A percentile compares a stretch with the other conserved stretches of the same genome.
Conservation (phyloP, 2,113 vertebrate genomes). For the Opisthocomus hoazin region DNA sequence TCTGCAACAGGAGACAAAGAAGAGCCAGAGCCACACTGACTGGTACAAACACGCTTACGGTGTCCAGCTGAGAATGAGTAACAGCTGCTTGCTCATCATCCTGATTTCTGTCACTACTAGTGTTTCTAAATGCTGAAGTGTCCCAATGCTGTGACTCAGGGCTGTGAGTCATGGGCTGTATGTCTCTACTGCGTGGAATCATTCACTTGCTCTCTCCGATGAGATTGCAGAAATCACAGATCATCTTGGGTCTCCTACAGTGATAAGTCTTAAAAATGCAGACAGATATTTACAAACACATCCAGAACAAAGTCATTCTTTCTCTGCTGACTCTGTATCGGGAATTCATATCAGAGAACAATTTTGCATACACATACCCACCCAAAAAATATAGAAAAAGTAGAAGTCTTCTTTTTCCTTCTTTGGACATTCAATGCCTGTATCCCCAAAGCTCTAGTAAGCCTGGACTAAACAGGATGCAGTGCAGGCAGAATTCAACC, state of each 20-base stretch:
- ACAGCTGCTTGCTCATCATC: constrained; percentile 63
- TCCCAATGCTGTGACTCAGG: constrained; percentile 58
- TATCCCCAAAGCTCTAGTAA: neutral
- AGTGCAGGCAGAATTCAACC: neutral
- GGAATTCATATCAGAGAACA: neutral
- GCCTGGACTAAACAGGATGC: neutral
- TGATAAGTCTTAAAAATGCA: neutral
- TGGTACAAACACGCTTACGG: constrained; percentile 43
- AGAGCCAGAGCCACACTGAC: constrained; percentile 17
- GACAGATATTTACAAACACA: constrained; percentile 33
- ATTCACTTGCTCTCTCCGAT: constrained; percentile 48
- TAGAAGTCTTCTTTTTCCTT: neutral
- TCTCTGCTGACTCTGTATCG: neutral
- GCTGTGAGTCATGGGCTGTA: constrained; percentile 57
- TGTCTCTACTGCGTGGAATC: constrained; percentile 38
- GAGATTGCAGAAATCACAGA: constrained; percentile 55
- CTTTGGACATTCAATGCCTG: neutral
- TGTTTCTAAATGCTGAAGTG: constrained; percentile 42
- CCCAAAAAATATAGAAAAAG: neutral
- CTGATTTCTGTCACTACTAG: constrained; percentile 58
- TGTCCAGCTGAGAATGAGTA: constrained; percentile 66
- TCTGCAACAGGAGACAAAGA: constrained; percentile 33
- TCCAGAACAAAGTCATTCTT: neutral
- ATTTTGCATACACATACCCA: neutral
- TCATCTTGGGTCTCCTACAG: constrained; percentile 23